Conservation (phyloP, 1,140 invertebrate genomes). For the Hestina assimilis region DNA sequence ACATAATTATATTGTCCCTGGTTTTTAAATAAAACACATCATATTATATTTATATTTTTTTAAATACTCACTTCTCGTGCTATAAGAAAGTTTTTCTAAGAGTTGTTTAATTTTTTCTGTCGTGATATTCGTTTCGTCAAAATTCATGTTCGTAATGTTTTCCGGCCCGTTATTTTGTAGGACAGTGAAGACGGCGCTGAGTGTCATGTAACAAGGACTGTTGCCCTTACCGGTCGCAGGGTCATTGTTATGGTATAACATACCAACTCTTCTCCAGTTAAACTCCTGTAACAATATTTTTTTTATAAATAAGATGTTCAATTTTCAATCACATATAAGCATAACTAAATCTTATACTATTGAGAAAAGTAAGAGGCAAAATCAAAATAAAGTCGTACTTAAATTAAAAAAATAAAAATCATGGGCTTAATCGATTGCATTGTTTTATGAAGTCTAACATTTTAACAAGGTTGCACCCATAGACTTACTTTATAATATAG, state of each 20-base stretch:
- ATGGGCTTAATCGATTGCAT: no score
- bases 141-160: slow-evolving; percentile 47
- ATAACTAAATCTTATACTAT: no score
- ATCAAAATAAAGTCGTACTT: no score
- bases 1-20: no score
- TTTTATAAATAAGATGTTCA: background rate
- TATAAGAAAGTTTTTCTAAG: slow-evolving; percentile 82
- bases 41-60: no score
- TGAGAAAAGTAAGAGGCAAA: no score
- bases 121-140: slow-evolving; percentile 71
- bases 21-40: slow-evolving; percentile 37
- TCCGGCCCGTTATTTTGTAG: slow-evolving; percentile 80
- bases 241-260: slow-evolving; percentile 85
- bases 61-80: slow-evolving; percentile 87
- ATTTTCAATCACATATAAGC: background rate
- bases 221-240: slow-evolving; percentile 78
- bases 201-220: slow-evolving; percentile 86
- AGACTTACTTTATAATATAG: no score
- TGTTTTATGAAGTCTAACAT: no score
- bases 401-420: no score
- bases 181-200: slow-evolving; percentile 83
- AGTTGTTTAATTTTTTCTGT: slow-evolving; percentile 80
- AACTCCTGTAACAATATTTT: slow-evolving; percentile 80
- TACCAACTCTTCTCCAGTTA: slow-evolving; percentile 84
- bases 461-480: no score